Percentiles rank a stretch among this genome's conserved stretches.
Conservation (phyloP, 2,888 invertebrate genomes). For the Seladonia tumulorum region DNA sequence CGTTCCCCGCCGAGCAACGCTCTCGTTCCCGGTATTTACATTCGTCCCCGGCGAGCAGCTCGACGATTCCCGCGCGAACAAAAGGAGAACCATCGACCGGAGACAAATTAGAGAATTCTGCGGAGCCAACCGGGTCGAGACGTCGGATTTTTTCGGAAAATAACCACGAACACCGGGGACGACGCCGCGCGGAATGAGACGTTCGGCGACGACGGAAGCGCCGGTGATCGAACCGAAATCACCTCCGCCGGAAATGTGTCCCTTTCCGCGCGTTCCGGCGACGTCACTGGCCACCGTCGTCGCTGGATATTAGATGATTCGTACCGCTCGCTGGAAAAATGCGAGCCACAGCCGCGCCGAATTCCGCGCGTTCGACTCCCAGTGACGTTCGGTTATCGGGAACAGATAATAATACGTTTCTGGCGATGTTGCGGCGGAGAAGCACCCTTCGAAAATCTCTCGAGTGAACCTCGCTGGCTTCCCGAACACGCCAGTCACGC, state of each 20-base stretch:
- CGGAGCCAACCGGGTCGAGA: constrained; percentile 24
- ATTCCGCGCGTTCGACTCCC: background rate
- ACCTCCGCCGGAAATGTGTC: constrained; percentile 17
- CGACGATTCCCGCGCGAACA: constrained; percentile 35
- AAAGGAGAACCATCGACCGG: constrained; percentile 24
- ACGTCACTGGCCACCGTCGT: constrained; percentile 23
- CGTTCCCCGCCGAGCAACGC: constrained; percentile 17
- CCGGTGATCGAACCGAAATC: constrained; percentile 16
- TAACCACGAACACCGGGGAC: constrained; percentile 3
- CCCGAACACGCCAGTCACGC: background rate
- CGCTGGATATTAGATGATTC: constrained; percentile 12
- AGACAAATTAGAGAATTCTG: constrained; percentile 16
- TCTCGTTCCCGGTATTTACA: constrained; percentile 32
- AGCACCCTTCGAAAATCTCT: background rate
- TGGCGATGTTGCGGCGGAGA: background rate
- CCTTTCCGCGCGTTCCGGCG: background rate
- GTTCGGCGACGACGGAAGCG: background rate
- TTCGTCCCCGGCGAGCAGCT: constrained; percentile 33
- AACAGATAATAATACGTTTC: constrained; percentile 15
- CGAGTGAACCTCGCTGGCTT: background rate
- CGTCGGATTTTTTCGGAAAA: background rate
- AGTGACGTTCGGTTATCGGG: constrained; percentile 10
- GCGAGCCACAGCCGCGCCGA: background rate
- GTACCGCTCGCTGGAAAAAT: constrained; percentile 8
- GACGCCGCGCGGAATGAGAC: background rate